Evolutionary conservation across 2,888 invertebrate genomes (phyloP).

Genomic region (Hypercompe scribonia): DNA sequence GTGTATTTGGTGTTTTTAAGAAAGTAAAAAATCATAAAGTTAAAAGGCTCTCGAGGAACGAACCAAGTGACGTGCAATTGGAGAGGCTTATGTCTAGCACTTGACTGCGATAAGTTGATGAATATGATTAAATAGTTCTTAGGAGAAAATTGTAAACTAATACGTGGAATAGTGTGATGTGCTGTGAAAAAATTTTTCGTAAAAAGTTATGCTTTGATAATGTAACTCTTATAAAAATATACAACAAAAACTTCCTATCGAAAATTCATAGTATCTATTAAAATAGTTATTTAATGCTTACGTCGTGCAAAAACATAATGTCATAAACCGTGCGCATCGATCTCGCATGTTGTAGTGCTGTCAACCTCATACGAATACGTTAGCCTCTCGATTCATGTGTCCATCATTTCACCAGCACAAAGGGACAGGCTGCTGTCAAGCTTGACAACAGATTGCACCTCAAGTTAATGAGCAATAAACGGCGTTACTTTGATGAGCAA

Average conservation of each 20-base stretch:
- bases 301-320: conserved; percentile 20
- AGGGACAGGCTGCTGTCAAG: conserved; percentile 49
- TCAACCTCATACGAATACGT: conserved; percentile 15
- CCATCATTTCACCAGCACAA: conserved; percentile 64
- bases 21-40: too few species aligned
- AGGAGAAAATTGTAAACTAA: too few species aligned
- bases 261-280: too few species aligned
- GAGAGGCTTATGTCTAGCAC: too few species aligned
- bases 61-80: too few species aligned
- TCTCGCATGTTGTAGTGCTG: conserved; percentile 10
- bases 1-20: too few species aligned
- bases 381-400: conserved; percentile 65
- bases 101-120: too few species aligned
- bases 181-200: neutral
- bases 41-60: too few species aligned
- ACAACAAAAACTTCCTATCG: neutral
- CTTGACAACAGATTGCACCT: conserved; percentile 56
- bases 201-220: neutral
- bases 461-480: conserved; percentile 57
- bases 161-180: too few species aligned
- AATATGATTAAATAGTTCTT: too few species aligned
- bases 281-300: too few species aligned
- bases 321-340: conserved; percentile 13
- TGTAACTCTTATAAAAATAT: neutral
- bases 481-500: conserved; percentile 56